Conservation (phyloP, 1,140 invertebrate genomes). For the Bombus superbus region DNA sequence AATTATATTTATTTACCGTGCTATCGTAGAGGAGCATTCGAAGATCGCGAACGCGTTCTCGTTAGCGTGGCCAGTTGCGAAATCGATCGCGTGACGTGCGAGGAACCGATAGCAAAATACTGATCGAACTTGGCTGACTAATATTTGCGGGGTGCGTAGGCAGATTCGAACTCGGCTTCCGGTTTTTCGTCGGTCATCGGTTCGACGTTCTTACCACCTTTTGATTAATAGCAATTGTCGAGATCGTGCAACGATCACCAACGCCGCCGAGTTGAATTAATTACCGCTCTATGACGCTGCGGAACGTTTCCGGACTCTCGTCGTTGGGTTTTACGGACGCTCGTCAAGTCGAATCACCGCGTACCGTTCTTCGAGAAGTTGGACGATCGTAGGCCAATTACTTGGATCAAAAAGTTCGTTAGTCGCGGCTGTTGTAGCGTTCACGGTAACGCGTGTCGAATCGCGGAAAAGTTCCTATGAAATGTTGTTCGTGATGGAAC, state of each 20-base stretch:
- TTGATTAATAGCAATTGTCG: slow-evolving; percentile 19
- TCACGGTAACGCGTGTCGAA: slow-evolving; percentile 7
- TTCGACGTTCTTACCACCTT: not conserved
- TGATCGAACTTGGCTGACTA: not conserved
- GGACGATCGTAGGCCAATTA: not conserved
- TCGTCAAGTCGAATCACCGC: not conserved
- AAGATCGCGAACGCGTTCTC: not conserved
- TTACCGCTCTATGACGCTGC: slow-evolving; percentile 30
- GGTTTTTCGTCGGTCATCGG: not conserved
- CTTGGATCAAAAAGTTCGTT: slow-evolving; percentile 15
- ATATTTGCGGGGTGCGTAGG: not conserved
- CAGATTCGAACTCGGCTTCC: not conserved
- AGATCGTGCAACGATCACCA: not conserved
- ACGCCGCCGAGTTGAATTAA: slow-evolving; percentile 11
- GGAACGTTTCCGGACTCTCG: not conserved
- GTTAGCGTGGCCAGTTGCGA: not conserved
- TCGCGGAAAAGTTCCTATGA: not conserved
- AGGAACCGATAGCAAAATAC: not conserved
- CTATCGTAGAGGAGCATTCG: not conserved
- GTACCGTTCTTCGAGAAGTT: not conserved
- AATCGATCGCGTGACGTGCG: not conserved
- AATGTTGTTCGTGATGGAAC: not conserved
- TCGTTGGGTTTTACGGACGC: not conserved
- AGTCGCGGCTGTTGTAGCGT: not conserved
- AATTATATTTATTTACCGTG: slow-evolving; percentile 3